A percentile compares a stretch with the other conserved stretches of the same genome.
Evolutionary conservation across 2,888 invertebrate genomes (phyloP).

Genomic region (Eupithecia abbreviata): DNA sequence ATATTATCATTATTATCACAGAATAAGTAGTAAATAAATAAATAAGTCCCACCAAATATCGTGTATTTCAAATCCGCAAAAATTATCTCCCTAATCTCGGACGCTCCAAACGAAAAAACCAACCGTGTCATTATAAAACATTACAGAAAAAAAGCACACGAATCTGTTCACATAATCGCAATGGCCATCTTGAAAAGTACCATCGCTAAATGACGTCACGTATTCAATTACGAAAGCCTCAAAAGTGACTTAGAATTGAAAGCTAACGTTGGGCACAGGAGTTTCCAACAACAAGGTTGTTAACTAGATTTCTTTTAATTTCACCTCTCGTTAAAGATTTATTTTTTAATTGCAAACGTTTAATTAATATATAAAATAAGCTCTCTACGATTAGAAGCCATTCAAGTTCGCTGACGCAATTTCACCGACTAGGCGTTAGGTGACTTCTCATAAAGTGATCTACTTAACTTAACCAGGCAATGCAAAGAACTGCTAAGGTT

Average conservation of each 20-base stretch:
- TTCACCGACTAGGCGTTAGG: neutral
- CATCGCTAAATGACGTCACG: constrained; percentile 76
- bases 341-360: neutral
- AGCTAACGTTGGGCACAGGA: constrained; percentile 58
- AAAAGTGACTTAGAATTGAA: constrained; percentile 72
- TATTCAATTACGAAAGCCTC: constrained; percentile 76
- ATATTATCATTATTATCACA: too few species aligned
- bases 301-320: constrained; percentile 13
- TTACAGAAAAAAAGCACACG: constrained; percentile 35
- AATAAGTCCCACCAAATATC: neutral
- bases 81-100: constrained; percentile 10
- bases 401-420: neutral
- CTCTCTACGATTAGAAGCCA: neutral
- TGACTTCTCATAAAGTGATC: too few species aligned
- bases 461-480: too few species aligned
- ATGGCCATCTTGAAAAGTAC: constrained; percentile 68
- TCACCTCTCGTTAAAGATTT: constrained; percentile 4
- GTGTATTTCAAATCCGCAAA: neutral
- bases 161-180: constrained; percentile 52
- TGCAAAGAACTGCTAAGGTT: too few species aligned
- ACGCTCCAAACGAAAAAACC: constrained; percentile 20
- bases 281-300: constrained; percentile 19
- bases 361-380: neutral
- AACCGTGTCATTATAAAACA: constrained; percentile 29
- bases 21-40: too few species aligned